Conservation (phyloP, 2,113 vertebrate genomes). For the Arenaria interpres region DNA sequence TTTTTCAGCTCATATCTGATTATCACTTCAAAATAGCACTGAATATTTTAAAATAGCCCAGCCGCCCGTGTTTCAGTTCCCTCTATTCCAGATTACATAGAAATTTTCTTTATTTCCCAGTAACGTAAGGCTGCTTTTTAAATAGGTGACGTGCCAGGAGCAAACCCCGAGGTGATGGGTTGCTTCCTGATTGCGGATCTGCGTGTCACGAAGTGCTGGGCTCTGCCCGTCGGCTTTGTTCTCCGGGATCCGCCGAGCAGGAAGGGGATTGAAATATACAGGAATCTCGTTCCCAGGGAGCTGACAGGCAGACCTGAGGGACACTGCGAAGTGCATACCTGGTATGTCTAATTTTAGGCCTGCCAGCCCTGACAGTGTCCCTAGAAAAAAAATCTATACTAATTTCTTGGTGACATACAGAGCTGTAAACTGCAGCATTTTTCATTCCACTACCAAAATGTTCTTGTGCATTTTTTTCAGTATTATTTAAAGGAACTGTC, state of each 20-base stretch:
- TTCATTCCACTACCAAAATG: constrained; percentile 26
- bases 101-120: not conserved
- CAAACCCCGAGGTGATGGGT: constrained; percentile 32
- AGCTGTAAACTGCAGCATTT: constrained; percentile 58
- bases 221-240: constrained; percentile 59
- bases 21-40: constrained; percentile 57
- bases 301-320: constrained; percentile 70
- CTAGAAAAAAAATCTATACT: constrained; percentile 70
- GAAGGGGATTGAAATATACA: constrained; percentile 52
- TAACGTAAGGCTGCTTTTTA: not conserved
- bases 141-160: not conserved
- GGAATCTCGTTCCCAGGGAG: constrained; percentile 59
- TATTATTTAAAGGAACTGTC: constrained; percentile 66
- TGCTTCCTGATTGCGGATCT: constrained; percentile 27
- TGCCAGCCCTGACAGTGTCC: constrained; percentile 65
- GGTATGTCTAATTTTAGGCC: constrained; percentile 71
- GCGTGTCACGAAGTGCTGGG: constrained; percentile 20
- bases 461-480: constrained; percentile 7
- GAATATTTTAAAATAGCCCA: constrained; percentile 13
- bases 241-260: not conserved
- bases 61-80: fast-evolving
- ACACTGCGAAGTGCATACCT: constrained; percentile 58
- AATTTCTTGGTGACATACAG: constrained; percentile 47
- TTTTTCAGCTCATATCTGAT: constrained; percentile 57
- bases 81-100: not conserved